Evolutionary conservation across 2,888 invertebrate species (phyloP), one percentile per base, ranked within the genome.

Genomic region (Microctonus brassicae): DNA sequence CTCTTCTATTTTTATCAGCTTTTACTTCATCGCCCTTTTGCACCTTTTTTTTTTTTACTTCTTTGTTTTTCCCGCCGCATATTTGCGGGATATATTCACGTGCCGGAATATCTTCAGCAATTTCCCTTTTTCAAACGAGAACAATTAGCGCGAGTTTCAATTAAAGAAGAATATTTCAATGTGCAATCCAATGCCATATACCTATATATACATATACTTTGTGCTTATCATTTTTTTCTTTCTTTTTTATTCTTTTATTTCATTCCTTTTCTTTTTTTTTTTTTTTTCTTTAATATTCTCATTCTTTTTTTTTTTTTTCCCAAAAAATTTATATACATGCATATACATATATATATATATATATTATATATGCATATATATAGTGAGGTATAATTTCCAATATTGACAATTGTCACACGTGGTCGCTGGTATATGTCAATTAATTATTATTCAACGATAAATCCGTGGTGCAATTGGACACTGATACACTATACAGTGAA

Each of bases 61-160:
- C 17, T 20, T 7, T 47, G 17, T 47, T 47, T 17, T n/a, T 36
- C 2, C 47, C 10, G 10, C 20, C 20, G 9, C 17, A 47, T 39
- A 61, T 39, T 24, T 61, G 20, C 24, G 61, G 10, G 39, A 11
- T 39, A 11, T 39, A 63, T 63, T 52, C 63, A 63, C 42, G 9
- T 26, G 29, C 7, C 47, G 17, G 17, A 47, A 3, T 17, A 42
- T 63, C 29, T 33, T 29, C 47, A 24, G 52, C 47, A 29, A 29
- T 63, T 63, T 47, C 52, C 47, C 42, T 47, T 63, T 63, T 33
- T 20, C n/a, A 20, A 20, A 10, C 33, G 63, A 63, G 63, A 63
- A 63, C 63, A 63, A 63, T 63, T n/a, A 39, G 17, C 47, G 2
- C 52, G 47, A 29, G 29, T 63, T 63, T 26, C 26, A 52, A 63